Conservation (phyloP, 2,113 vertebrate genomes). For the Monopterus albus region DNA sequence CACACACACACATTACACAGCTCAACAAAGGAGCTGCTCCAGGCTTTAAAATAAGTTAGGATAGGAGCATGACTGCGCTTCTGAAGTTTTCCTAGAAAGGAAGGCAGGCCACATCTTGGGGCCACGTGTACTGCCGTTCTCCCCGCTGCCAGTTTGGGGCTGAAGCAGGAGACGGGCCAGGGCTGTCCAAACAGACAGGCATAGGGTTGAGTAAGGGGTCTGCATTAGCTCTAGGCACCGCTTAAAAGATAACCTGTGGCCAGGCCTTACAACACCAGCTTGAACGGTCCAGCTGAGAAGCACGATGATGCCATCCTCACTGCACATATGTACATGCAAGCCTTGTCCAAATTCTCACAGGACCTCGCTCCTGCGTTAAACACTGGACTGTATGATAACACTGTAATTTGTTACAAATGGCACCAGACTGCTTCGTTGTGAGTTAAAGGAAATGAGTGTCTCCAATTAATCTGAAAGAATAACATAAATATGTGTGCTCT, state of each 20-base stretch:
- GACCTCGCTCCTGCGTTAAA: slow-evolving; percentile 23
- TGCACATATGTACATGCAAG: slow-evolving; percentile 9
- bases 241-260: slow-evolving; percentile 53
- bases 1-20: slow-evolving; percentile 13
- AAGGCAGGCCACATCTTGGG: slow-evolving; percentile 68
- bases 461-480: slow-evolving; percentile 55
- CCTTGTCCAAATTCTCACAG: background rate
- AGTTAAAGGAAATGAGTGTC: slow-evolving; percentile 56
- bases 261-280: slow-evolving; percentile 30
- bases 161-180: slow-evolving; percentile 29
- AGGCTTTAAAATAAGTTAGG: slow-evolving; percentile 60
- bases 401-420: slow-evolving; percentile 45
- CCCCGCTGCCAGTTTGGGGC: slow-evolving; percentile 32
- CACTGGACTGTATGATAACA: slow-evolving; percentile 27
- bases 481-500: slow-evolving; percentile 49
- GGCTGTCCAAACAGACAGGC: slow-evolving; percentile 62
- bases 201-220: slow-evolving; percentile 36
- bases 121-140: slow-evolving; percentile 58
- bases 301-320: background rate
- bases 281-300: slow-evolving; percentile 28
- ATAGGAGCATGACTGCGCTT: slow-evolving; percentile 48
- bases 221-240: slow-evolving; percentile 49
- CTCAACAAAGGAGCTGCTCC: slow-evolving; percentile 51
- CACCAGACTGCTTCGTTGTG: slow-evolving; percentile 53
- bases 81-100: slow-evolving; percentile 54